phyloP scores from a whole-genome alignment of 37 sponge, comb jelly and placozoan genomes.

The Cliona cf. orientalis region DNA sequence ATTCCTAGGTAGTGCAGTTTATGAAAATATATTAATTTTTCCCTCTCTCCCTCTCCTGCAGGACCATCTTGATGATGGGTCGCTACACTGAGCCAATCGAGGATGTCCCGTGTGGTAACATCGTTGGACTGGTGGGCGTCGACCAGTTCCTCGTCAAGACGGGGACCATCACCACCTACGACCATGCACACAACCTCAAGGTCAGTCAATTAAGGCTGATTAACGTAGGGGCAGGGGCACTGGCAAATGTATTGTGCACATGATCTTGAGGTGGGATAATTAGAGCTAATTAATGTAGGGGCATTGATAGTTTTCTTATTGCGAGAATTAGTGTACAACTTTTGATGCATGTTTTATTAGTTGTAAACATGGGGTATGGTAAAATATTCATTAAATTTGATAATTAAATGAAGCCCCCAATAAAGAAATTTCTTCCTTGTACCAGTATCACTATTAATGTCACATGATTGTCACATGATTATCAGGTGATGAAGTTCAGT shows the following conservation, averaged over 20 bases:
- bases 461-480: background rate
- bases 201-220: slow-evolving; percentile 35
- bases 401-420: background rate
- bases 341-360: too few species aligned
- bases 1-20: too few species aligned
- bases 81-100: slow-evolving; percentile 95
- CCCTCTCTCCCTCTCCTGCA: background rate
- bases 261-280: background rate
- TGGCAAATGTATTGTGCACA: background rate
- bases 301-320: too few species aligned
- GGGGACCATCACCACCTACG: slow-evolving; percentile 95
- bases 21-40: too few species aligned
- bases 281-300: too few species aligned
- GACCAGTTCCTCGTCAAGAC: slow-evolving; percentile 99
- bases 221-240: background rate
- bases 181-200: slow-evolving; percentile 96
- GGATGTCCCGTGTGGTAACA: slow-evolving; percentile 99
- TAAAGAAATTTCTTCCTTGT: background rate
- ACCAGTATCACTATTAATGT: background rate
- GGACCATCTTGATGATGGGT: slow-evolving; percentile 99
- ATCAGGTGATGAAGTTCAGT: slow-evolving; percentile 97
- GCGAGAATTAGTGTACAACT: too few species aligned
- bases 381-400: background rate
- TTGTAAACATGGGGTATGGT: background rate
- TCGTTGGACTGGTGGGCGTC: slow-evolving; percentile 97